Base-by-base conservation (phyloP, 1,140 invertebrate species). In the Drosophila ironensis region DNA sequence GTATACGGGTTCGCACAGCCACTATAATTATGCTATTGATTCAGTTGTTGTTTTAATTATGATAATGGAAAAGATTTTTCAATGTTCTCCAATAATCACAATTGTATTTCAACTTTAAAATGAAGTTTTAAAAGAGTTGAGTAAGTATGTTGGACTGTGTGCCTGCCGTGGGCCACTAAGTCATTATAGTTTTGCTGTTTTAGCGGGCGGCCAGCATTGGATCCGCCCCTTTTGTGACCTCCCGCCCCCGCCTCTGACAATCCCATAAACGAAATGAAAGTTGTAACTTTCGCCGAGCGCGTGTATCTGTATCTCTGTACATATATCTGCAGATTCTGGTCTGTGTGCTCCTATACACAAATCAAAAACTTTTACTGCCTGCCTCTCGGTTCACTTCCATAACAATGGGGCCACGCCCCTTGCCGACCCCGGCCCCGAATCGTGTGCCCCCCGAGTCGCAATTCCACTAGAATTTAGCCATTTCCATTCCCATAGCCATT, bases 341-440 rank as follows among this genome's bases (percentile, higher is more conserved):
- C 57, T 64, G 54, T 48, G 53, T 54, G 56, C 41, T 56, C 57
- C n/a, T 69, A 59, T 59, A 84, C 77, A 81, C 77, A 81, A 81
- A 81, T 81, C 77, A 81, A 81, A 81, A 84, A 81, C 72, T 82
- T 82, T 84, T 84, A 82, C 61, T 72, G 59, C 53, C 46, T 48
- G 16, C n/a, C 28, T 30, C 60, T 44, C 53, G 30, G 12, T 30
- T 28, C 35, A 57, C 56, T 57, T 57, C 40, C 37, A 57, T 59
- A 33, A 60, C 53, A 57, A 57, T 30, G 14, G 33, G 14, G 22
- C 40, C 54, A 17, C 40, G 2, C 7, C 25, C 25, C 6, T 6
- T 25, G 12, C 12, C 44, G 12, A 1, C 5, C 12, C 1, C 35
- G 27, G 24, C 38, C 45, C 64, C 56, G 63, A 56, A 45, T 50